A percentile compares a stretch with the other conserved stretches of the same genome.
Conservation (phyloP, 2,888 invertebrate genomes). For the Tipula unca region DNA sequence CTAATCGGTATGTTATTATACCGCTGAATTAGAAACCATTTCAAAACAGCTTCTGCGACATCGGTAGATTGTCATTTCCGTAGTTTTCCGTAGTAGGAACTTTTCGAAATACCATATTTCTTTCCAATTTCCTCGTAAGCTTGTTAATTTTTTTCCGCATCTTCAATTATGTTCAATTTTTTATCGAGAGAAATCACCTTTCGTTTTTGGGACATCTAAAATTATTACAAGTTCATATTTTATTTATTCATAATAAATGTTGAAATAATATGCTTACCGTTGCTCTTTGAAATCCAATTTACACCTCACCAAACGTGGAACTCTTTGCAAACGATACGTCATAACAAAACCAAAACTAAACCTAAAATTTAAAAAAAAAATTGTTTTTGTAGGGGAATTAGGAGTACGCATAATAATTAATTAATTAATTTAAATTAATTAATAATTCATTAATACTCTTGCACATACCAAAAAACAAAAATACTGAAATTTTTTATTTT, state of each 20-base stretch:
- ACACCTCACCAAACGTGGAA: background rate
- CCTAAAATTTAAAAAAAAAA: no score
- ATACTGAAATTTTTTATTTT: no score
- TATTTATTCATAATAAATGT: background rate
- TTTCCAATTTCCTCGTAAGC: background rate
- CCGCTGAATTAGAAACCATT: background rate
- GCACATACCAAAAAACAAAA: no score
- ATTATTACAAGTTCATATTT: background rate
- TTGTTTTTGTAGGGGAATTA: no score
- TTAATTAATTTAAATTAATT: no score
- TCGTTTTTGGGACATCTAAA: conserved; percentile 10
- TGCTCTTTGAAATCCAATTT: background rate
- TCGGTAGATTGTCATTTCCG: background rate
- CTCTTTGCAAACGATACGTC: background rate
- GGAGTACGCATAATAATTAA: no score
- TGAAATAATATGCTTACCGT: background rate
- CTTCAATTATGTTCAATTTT: background rate
- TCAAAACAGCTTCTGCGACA: background rate
- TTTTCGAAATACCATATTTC: background rate
- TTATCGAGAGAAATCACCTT: background rate
- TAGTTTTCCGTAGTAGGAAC: background rate
- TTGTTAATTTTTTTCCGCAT: background rate
- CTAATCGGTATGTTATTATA: background rate
- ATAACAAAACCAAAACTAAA: background rate
- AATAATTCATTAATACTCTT: no score